Conservation (phyloP, 2,797 vertebrate genomes). For the Discoglossus pictus region DNA sequence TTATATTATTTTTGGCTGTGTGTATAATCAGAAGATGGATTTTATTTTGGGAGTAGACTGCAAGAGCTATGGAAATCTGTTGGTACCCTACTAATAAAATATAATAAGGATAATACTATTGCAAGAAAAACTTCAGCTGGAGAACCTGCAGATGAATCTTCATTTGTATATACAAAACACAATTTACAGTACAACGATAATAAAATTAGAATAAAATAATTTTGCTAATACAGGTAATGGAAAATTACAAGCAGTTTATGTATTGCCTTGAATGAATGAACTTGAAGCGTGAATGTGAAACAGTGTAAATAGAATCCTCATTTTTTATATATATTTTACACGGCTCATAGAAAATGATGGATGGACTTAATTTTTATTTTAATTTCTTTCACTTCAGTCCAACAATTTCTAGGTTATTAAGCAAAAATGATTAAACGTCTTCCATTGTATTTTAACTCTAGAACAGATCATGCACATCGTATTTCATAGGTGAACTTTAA, state of each 20-base stretch:
- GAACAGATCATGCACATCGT: constrained; percentile 30
- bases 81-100: no score
- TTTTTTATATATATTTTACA: constrained; percentile 58
- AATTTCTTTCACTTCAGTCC: constrained; percentile 72
- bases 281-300: constrained; percentile 13
- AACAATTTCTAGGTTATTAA: constrained; percentile 67
- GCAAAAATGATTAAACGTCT: constrained; percentile 66
- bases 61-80: no score
- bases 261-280: constrained; percentile 3
- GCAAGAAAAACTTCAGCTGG: no score
- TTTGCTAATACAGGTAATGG: background rate
- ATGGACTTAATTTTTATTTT: constrained; percentile 78
- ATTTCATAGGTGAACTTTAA: constrained; percentile 31
- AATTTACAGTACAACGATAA: no score
- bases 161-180: no score
- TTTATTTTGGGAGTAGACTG: no score
- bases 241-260: background rate
- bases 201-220: background rate
- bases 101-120: no score
- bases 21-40: no score
- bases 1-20: no score
- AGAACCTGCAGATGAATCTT: no score
- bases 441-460: constrained; percentile 53
- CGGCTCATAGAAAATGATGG: constrained; percentile 78
- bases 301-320: constrained; percentile 16